A percentile compares a stretch with the other conserved stretches of the same genome.
Evolutionary conservation across 2,113 vertebrate species (phyloP).

Genomic region (Cyanistes caeruleus): DNA sequence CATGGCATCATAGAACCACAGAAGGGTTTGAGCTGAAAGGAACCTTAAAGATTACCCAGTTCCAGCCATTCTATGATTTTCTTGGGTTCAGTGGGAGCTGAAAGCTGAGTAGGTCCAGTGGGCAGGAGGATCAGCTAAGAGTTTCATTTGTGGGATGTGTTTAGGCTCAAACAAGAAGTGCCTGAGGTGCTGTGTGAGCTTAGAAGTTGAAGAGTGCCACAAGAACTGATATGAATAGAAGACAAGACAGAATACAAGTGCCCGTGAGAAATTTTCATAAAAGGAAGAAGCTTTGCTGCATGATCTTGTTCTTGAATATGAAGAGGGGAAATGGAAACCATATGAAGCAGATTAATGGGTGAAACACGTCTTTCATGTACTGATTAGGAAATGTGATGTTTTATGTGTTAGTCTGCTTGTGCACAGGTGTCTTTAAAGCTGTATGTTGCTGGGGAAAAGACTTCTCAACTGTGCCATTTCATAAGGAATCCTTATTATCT

Average conservation of each 20-base stretch:
- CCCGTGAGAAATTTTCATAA: not conserved
- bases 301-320: not conserved
- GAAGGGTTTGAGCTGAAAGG: not conserved
- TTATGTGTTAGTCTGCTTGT: not conserved
- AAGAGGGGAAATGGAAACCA: not conserved
- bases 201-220: not conserved
- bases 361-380: not conserved
- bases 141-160: not conserved
- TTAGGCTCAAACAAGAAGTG: not conserved
- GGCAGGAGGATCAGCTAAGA: not conserved
- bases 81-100: not conserved
- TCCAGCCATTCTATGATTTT: not conserved
- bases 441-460: not conserved
- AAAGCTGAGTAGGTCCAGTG: not conserved
- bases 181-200: not conserved
- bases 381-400: not conserved
- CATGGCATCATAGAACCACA: not conserved
- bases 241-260: fast-evolving
- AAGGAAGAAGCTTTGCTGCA: not conserved
- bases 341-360: not conserved
- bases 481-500: not conserved
- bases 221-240: not conserved
- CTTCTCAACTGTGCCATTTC: not conserved
- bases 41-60: not conserved
- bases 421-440: not conserved